These are phyloP conservation scores for Tupaia chinensis DNA, from an alignment of 2,113 vertebrate species.

Conservation along the genomic window DNA sequence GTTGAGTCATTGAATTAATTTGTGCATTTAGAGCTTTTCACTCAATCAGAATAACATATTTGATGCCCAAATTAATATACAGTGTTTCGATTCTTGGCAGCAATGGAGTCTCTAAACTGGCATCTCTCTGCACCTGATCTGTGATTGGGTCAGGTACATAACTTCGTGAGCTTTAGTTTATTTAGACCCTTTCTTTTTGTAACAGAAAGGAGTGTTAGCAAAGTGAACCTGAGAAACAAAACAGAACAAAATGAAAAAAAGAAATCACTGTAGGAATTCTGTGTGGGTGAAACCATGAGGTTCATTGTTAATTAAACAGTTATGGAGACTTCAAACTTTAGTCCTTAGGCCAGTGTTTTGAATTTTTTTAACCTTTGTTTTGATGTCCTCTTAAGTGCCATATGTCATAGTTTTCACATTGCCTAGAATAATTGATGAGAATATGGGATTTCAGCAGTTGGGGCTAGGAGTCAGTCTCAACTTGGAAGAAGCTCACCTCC, in stretches of 20 bases:
- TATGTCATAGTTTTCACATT: not conserved
- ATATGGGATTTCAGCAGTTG: not conserved
- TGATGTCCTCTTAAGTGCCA: not conserved
- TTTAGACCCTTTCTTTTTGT: not conserved
- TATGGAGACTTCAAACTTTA: not conserved
- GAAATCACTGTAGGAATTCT: accelerated
- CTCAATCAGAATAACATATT: not conserved
- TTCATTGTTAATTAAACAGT: not conserved
- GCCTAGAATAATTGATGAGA: not conserved
- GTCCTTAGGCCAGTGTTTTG: not conserved
- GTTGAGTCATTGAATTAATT: not conserved
- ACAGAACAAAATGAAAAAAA: not conserved
- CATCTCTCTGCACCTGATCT: not conserved
- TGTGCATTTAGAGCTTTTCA: conserved; percentile 31
- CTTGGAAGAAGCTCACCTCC: not conserved
- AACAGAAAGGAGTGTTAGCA: not conserved
- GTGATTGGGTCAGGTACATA: not conserved
- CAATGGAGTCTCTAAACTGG: not conserved
- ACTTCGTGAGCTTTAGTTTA: not conserved
- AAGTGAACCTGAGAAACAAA: not conserved
- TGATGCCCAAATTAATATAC: not conserved
- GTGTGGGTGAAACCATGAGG: not conserved
- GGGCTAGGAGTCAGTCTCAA: not conserved
- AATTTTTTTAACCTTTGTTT: not conserved
- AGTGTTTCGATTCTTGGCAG: not conserved